Base-by-base conservation (phyloP, 2,113 vertebrate species). In the Osmerus mordax region DNA sequence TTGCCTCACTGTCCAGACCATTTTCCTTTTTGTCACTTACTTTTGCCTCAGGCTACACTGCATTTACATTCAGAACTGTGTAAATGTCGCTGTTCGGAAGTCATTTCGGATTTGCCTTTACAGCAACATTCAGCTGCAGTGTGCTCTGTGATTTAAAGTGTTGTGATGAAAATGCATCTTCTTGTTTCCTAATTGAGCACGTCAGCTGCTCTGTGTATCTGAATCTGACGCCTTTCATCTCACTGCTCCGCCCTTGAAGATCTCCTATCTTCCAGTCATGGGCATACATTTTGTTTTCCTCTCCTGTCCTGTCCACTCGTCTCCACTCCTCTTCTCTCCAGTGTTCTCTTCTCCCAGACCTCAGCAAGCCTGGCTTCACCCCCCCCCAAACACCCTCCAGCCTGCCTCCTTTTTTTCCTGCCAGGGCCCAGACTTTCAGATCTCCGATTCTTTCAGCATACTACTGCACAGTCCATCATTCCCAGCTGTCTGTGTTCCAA, bases 151-250 rank as follows among this genome's bases (percentile, higher is more conserved):
- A 82, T 83, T 81, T 65, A 75, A 19, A 23, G 69, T 77, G 64
- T 78, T 79, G 71, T 71, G 59, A 62, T 83, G 69, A 67, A 79
- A 79, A 75, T 67, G 64, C 47, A 80, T 79, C 77, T 67, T 74
- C 81, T 69, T 41, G 32, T 21, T 65, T 36, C 18, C 36, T 14
- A 47, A 47, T 47, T 47, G 41, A 47, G 41, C 41, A 47, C 41
- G 9, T 47, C 41, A 47, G 54, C 16, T 36, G 41, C 21, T 70
- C 67, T 60, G 32, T 54, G 52, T 54, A 59, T 83, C 72, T 81
- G 70, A 67, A 75, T 69, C 61, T 70, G 77, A 83, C 67, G 76
- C 54, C 78, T 81, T 88, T 88, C 76, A 86, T 80, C 81, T 82
- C 59, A 21, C 60, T 28, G 65, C 63, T 73, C 67, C 59, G 63